phyloP scores from a whole-genome alignment of 2,797 vertebrate genomes.

The Halcyon smyrnensis region DNA sequence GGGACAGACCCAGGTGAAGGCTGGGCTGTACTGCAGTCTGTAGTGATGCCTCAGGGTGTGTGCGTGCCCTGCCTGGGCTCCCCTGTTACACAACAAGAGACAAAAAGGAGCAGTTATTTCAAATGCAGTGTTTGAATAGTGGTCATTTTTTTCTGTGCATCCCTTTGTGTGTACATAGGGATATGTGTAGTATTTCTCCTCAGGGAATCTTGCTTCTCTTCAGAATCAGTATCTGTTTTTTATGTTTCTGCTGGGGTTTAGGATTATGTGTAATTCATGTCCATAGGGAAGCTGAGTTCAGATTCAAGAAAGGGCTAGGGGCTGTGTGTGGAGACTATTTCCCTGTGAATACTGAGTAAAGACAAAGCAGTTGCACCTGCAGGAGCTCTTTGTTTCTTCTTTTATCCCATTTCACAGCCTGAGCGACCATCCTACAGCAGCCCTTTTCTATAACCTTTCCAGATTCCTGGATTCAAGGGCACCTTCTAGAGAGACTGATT shows the following conservation, averaged over 20 bases:
- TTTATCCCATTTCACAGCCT: neutral
- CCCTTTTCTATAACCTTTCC: neutral
- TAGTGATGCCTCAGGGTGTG: neutral
- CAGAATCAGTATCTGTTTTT: neutral
- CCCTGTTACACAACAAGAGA: neutral
- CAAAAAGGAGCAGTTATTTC: neutral
- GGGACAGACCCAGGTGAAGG: neutral
- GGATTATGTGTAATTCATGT: neutral
- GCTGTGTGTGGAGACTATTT: neutral
- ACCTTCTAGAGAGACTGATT: neutral
- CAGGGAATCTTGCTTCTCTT: neutral
- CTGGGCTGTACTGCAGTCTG: neutral
- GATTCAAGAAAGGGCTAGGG: neutral
- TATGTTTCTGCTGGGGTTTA: neutral
- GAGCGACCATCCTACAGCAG: neutral
- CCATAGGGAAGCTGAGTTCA: neutral
- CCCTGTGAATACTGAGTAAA: neutral
- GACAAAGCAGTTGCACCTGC: neutral
- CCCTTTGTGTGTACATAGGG: accelerated
- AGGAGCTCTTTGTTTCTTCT: neutral
- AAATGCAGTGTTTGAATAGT: neutral
- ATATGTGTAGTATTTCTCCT: neutral
- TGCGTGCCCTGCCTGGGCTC: neutral
- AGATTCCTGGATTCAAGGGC: neutral
- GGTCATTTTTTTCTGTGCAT: neutral